Conservation (phyloP, 2,888 invertebrate genomes). For the Mesodorylaimus sp. region DNA sequence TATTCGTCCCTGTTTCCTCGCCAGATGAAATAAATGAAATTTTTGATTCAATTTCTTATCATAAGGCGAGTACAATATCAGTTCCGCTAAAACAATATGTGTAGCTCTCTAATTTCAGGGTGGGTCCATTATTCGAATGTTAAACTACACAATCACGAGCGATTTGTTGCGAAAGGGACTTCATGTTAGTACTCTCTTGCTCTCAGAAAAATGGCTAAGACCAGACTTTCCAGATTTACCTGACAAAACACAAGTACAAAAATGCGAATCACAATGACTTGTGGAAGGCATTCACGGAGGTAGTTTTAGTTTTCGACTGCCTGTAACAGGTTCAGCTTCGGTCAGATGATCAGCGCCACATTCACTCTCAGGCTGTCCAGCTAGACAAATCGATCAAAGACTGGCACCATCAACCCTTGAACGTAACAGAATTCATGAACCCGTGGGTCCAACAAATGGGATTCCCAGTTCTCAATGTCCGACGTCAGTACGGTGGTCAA, state of each 20-base stretch:
- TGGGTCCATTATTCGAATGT: conserved; percentile 22
- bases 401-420: conserved; percentile 1
- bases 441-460: conserved; percentile 9
- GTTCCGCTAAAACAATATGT: too few species aligned
- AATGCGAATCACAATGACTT: conserved; percentile 8
- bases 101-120: too few species aligned
- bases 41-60: conserved; percentile 71
- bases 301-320: too few species aligned
- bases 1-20: conserved; percentile 62
- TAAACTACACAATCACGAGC: conserved; percentile 20
- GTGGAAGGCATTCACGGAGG: too few species aligned
- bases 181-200: conserved; percentile 17
- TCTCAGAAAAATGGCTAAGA: too few species aligned
- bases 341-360: too few species aligned
- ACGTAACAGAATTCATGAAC: conserved; percentile 6
- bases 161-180: conserved; percentile 20
- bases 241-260: neutral
- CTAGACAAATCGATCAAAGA: neutral
- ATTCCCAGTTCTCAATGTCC: conserved; percentile 5
- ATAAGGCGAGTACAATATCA: too few species aligned
- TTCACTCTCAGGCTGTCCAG: too few species aligned
- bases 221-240: conserved; percentile 2
- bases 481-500: neutral
- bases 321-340: too few species aligned
- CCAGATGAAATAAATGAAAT: conserved; percentile 73